Conservation (phyloP, 2,797 vertebrate species). For the Gallirallus australis region DNA sequence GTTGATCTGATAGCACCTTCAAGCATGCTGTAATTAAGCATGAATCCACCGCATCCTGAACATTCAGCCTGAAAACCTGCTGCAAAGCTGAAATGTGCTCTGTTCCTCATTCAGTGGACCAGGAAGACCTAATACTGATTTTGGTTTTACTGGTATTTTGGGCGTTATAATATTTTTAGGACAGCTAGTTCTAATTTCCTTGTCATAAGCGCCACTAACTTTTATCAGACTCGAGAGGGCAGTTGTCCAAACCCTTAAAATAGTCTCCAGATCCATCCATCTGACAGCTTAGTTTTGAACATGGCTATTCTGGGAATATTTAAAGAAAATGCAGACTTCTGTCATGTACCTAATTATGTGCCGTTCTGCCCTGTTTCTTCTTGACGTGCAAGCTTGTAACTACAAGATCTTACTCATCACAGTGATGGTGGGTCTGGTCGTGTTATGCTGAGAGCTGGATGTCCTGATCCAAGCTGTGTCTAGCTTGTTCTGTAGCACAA, state of each 20-base stretch:
- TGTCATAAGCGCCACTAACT: not conserved
- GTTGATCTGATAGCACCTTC: not conserved
- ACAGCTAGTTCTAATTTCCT: not conserved
- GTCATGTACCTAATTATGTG: not conserved
- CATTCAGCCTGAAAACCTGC: not conserved
- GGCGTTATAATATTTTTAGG: not conserved
- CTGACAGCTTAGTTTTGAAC: not conserved
- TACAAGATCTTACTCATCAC: not conserved
- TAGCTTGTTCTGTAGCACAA: no score
- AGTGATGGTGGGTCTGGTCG: fast-evolving
- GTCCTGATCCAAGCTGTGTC: not conserved
- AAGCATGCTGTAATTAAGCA: not conserved
- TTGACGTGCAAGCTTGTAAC: fast-evolving
- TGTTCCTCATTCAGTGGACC: not conserved
- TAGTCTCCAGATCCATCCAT: not conserved
- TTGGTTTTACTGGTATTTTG: not conserved
- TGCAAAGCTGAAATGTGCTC: not conserved
- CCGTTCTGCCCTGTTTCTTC: not conserved
- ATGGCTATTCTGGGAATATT: not conserved
- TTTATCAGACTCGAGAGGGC: not conserved
- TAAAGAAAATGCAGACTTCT: not conserved
- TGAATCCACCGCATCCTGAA: not conserved
- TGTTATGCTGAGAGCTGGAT: not conserved
- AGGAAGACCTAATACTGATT: not conserved
- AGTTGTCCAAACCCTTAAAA: not conserved